Evolutionary conservation across 2,113 vertebrate species (phyloP), one percentile per base, ranked within the genome.

Genomic region (Tauraco erythrolophus): DNA sequence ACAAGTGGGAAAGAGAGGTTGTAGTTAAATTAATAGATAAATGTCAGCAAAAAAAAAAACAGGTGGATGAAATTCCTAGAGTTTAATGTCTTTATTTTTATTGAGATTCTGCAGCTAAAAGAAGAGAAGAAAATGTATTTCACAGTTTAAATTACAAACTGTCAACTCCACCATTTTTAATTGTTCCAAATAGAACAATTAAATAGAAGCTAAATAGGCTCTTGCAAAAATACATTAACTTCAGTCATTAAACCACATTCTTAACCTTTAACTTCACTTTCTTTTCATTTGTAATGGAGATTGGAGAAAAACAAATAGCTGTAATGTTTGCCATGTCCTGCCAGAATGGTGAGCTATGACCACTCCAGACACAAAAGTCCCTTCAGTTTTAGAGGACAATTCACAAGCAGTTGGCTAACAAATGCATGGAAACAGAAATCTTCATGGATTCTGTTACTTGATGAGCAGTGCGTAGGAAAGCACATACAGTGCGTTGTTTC

Each of bases 211-310:
- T 87, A 94, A 95, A 88, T 58, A 66, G 0, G 5, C 39, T 45
- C 68, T 62, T 91, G 48, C 33, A 94, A 64, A 64, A 90, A 90
- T 45, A 88, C 43, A 85, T 85, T 48, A 76, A 9, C 41, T 94
- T 80, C 4, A 58, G n/a, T 81, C 58, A 78, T n/a, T 69, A 66
- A 89, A 51, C 23, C 46, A 79, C 90, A 90, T 93, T 95, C 86
- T 80, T 91, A 91, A 91, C 71, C 76, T 93, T 81, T 89, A 86
- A 46, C 69, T 88, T 94, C 12, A 25, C 30, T 92, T 92, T 79
- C 50, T 94, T 80, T 91, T 65, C 30, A 68, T 64, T 82, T 68
- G 23, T 56, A 94, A 81, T 30, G 75, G 43, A 76, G 57, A 85
- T 2, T 54, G 70, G 12, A 83, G 11, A 45, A 90, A 88, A 90